Evolutionary conservation across 1,140 invertebrate species (phyloP).

Genomic region (Hypsibius dujardini): DNA sequence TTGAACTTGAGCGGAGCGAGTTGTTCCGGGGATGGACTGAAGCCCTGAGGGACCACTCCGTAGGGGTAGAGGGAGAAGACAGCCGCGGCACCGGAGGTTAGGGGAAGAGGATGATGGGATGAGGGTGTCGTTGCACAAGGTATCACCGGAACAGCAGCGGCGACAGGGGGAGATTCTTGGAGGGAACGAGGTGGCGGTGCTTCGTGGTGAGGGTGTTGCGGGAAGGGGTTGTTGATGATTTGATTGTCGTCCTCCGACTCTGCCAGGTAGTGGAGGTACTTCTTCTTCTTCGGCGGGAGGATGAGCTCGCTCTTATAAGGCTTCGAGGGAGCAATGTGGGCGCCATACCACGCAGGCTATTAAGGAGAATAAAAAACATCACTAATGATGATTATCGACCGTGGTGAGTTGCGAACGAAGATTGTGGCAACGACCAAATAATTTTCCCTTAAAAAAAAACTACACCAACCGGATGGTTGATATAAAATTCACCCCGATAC

Average conservation of each 20-base stretch:
- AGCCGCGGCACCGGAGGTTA: background rate
- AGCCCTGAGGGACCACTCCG: background rate
- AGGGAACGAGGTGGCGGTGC: background rate
- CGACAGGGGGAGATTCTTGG: background rate
- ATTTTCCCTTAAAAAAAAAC: no score
- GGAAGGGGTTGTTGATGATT: constrained; percentile 13
- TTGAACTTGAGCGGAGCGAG: background rate
- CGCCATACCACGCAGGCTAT: background rate
- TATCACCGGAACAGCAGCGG: background rate
- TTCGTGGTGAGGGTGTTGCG: background rate
- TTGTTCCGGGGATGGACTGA: background rate
- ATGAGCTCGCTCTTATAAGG: constrained; percentile 8
- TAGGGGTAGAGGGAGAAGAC: background rate
- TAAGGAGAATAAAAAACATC: no score
- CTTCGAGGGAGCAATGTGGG: background rate
- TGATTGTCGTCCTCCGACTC: constrained; percentile 6
- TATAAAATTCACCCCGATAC: no score
- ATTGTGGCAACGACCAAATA: no score
- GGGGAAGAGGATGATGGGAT: background rate
- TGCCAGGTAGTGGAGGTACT: constrained; percentile 14
- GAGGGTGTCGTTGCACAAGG: background rate
- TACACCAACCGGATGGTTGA: no score
- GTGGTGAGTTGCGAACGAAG: no score
- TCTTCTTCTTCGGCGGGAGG: constrained; percentile 16
- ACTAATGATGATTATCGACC: no score